Evolutionary conservation across 2,797 vertebrate species (phyloP).

Genomic region (Chelonia mydas): DNA sequence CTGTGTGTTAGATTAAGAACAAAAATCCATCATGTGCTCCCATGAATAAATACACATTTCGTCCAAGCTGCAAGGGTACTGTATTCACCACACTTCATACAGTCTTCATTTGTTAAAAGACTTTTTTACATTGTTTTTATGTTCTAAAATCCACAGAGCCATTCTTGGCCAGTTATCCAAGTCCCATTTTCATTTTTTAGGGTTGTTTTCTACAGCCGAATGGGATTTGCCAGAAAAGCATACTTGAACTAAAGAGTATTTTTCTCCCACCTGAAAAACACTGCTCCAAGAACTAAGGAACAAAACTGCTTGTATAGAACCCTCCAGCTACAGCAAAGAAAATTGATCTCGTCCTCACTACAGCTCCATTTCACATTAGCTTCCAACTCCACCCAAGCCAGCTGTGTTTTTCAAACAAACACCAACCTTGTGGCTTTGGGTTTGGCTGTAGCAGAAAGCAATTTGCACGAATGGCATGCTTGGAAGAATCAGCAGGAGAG

Average conservation of each 20-base stretch:
- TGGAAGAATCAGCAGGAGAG: conserved; percentile 37
- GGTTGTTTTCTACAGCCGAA: neutral
- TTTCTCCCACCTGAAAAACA: neutral
- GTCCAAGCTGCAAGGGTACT: neutral
- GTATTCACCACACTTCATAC: neutral
- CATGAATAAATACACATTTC: neutral
- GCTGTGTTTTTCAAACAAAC: conserved; percentile 59
- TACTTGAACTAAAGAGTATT: neutral
- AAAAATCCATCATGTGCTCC: neutral
- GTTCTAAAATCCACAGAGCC: neutral
- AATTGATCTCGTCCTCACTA: conserved; percentile 20
- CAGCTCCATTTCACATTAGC: conserved; percentile 14
- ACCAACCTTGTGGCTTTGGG: conserved; percentile 57
- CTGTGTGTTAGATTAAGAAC: neutral
- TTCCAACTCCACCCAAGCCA: conserved; percentile 68
- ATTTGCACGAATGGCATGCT: conserved; percentile 35
- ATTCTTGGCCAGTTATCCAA: neutral
- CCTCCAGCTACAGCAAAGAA: neutral
- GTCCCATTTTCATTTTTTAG: neutral
- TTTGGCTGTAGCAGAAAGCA: conserved; percentile 53
- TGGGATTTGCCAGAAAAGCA: neutral
- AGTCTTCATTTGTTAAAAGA: neutral
- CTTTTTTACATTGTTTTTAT: neutral
- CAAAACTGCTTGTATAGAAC: neutral
- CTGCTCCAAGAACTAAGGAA: neutral